Percentiles rank a stretch among this genome's conserved stretches.
phyloP scores from a whole-genome alignment of 2,113 vertebrate species.

The Zootoca vivipara region DNA sequence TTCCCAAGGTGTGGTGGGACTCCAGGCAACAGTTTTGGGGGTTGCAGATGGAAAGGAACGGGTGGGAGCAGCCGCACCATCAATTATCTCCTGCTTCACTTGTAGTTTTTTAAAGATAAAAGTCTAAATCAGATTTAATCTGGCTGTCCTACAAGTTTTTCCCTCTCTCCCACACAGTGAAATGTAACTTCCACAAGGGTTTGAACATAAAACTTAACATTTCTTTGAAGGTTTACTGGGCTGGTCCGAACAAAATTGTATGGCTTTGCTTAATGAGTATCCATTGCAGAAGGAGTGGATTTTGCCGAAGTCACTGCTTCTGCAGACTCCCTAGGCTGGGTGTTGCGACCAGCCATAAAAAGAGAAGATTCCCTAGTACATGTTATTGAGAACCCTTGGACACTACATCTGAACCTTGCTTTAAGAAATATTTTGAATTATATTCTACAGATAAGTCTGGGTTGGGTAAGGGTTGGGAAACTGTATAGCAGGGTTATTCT shows the following conservation, averaged over 20 bases:
- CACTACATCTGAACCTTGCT: constrained; percentile 74
- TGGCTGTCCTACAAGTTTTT: background rate
- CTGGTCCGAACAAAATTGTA: constrained; percentile 58
- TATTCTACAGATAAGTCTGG: constrained; percentile 69
- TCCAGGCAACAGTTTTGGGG: background rate
- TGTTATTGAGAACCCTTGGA: constrained; percentile 76
- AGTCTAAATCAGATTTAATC: background rate
- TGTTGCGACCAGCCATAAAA: constrained; percentile 53
- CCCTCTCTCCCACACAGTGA: background rate
- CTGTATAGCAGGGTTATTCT: constrained; percentile 73
- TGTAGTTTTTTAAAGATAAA: background rate
- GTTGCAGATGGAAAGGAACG: background rate
- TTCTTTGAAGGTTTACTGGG: constrained; percentile 58
- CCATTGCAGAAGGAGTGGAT: constrained; percentile 59
- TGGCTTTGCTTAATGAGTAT: constrained; percentile 56
- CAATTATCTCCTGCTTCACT: background rate
- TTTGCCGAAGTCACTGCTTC: constrained; percentile 73
- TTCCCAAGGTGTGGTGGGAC: no score
- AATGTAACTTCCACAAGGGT: constrained; percentile 47
- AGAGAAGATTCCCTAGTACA: constrained; percentile 65
- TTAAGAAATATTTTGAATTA: constrained; percentile 67
- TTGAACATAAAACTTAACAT: constrained; percentile 31
- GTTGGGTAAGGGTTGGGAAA: constrained; percentile 69
- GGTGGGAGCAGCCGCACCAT: background rate
- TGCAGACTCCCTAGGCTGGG: constrained; percentile 63